Percentiles rank a stretch among this genome's conserved stretches.
Evolutionary conservation across 2,888 invertebrate species (phyloP).

Genomic region (Drosophila prostipennis): DNA sequence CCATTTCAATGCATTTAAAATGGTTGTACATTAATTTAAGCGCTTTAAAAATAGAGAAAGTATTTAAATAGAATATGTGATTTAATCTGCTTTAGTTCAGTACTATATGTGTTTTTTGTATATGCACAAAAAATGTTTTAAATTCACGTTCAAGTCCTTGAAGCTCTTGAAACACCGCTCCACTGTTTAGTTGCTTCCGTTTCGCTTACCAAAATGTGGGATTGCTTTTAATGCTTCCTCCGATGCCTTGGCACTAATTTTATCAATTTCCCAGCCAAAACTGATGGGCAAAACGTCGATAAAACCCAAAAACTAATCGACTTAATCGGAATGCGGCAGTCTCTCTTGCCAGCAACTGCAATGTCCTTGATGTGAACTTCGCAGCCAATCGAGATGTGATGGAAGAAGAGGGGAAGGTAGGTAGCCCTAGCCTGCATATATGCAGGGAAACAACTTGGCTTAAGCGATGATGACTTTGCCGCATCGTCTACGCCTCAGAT

Average conservation of each 20-base stretch:
- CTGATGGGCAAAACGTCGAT: constrained; percentile 32
- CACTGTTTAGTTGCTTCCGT: constrained; percentile 13
- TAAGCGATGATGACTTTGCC: constrained; percentile 53
- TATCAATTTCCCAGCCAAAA: constrained; percentile 52
- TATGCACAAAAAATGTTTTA: too few relatives aligned
- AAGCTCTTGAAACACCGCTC: not conserved
- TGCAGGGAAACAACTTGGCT: constrained; percentile 13
- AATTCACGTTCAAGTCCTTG: not conserved
- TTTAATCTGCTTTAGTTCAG: not conserved
- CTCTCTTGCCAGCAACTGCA: constrained; percentile 41
- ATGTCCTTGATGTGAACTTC: constrained; percentile 70
- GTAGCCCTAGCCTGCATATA: constrained; percentile 24
- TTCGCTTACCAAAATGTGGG: constrained; percentile 11
- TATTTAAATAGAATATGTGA: too few relatives aligned
- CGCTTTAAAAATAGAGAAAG: not conserved
- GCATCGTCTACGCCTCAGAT: constrained; percentile 52
- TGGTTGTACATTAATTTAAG: not conserved
- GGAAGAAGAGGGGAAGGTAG: not conserved
- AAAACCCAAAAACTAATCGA: constrained; percentile 55
- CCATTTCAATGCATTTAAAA: not conserved
- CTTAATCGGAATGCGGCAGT: constrained; percentile 56
- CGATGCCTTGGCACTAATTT: constrained; percentile 50
- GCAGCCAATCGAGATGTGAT: constrained; percentile 20
- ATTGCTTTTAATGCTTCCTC: constrained; percentile 17
- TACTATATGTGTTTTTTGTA: too few relatives aligned